A percentile compares a stretch with the other conserved stretches of the same genome.
Evolutionary conservation across 1,140 invertebrate genomes (phyloP).

Genomic region (Aphidius ervi): DNA sequence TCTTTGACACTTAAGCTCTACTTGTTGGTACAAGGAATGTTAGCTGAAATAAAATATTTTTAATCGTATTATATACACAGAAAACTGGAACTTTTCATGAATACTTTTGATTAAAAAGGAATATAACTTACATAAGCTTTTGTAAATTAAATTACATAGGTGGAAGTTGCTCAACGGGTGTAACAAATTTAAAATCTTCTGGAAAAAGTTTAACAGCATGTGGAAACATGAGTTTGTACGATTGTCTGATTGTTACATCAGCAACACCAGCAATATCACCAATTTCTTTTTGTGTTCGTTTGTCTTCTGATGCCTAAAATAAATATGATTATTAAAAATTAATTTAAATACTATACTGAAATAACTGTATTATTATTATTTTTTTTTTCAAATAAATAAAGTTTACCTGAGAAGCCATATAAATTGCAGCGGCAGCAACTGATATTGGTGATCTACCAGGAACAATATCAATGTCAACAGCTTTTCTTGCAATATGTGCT

Average conservation of each 20-base stretch:
- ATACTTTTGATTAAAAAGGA: neutral
- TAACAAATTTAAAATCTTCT: conserved; percentile 92
- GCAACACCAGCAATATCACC: conserved; percentile 98
- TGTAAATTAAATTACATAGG: conserved; percentile 63
- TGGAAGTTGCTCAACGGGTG: conserved; percentile 91
- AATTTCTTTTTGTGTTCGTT: conserved; percentile 95
- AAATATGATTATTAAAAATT: conserved; percentile 26
- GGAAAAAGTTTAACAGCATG: conserved; percentile 90
- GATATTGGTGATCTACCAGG: conserved; percentile 98
- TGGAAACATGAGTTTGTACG: conserved; percentile 97
- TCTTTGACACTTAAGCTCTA: no score
- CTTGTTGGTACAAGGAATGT: conserved; percentile 18
- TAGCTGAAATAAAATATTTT: conserved; percentile 14
- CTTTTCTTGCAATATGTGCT: conserved; percentile 93
- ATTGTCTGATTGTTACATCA: conserved; percentile 96
- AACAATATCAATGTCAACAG: conserved; percentile 95
- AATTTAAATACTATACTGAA: neutral
- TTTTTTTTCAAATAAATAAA: conserved; percentile 3
- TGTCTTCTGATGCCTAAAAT: conserved; percentile 83
- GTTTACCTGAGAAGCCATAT: conserved; percentile 93
- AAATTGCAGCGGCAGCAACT: conserved; percentile 98
- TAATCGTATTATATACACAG: no score
- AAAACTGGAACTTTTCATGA: neutral
- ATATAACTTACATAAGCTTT: no score
- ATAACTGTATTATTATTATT: neutral